A percentile compares a stretch with the other conserved stretches of the same genome.
phyloP scores from a whole-genome alignment of 1,140 invertebrate species.

The Solen grandis region DNA sequence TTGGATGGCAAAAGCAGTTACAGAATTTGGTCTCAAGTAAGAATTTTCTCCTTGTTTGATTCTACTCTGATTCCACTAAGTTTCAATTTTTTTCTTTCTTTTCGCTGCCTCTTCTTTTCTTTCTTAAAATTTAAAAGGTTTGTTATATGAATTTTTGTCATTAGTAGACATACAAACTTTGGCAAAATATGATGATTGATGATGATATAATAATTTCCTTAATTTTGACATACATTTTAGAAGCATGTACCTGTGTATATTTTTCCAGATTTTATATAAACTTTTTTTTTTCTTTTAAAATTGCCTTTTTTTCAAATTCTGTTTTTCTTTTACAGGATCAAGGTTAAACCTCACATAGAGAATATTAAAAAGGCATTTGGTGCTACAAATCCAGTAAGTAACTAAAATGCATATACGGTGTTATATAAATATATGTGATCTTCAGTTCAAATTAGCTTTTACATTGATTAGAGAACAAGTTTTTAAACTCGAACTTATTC shows the following conservation, averaged over 20 bases:
- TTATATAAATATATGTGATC: too few relatives aligned
- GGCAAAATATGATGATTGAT: conserved; percentile 9
- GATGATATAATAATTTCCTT: not conserved
- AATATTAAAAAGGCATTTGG: conserved; percentile 91
- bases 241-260: too few relatives aligned
- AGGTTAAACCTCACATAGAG: conserved; percentile 89
- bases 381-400: conserved; percentile 88
- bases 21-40: conserved; percentile 92
- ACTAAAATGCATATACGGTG: too few relatives aligned
- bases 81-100: not conserved
- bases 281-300: not conserved
- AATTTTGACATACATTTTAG: not conserved
- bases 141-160: too few relatives aligned
- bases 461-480: too few relatives aligned
- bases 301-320: not conserved
- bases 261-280: too few relatives aligned
- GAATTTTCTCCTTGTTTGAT: conserved; percentile 62
- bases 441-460: too few relatives aligned
- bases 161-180: too few relatives aligned
- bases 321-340: conserved; percentile 84
- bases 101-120: too few relatives aligned
- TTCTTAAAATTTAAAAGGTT: too few relatives aligned
- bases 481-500: too few relatives aligned
- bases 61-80: not conserved
- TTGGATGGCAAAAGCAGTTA: conserved; percentile 89